These are phyloP conservation scores for Drosophila barbarae DNA, from an alignment of 2,888 invertebrate species.

Conservation along the genomic window DNA sequence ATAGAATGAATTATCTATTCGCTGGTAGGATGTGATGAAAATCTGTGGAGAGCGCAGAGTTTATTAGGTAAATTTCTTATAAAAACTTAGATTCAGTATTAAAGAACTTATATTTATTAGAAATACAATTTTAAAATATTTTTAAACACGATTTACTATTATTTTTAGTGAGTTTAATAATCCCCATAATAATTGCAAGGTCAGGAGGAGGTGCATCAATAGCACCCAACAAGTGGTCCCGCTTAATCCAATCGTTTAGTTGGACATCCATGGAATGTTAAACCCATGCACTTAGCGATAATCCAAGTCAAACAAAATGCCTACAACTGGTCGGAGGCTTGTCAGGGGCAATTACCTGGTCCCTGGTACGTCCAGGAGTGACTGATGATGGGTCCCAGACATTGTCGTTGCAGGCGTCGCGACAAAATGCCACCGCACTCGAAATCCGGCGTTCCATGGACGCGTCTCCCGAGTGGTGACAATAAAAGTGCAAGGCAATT, in stretches of 20 bases:
- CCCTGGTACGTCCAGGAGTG: conserved; percentile 53
- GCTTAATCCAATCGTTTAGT: conserved; percentile 53
- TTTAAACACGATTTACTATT: background rate
- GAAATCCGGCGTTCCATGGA: conserved; percentile 31
- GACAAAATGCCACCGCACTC: conserved; percentile 71
- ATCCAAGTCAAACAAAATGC: conserved; percentile 71
- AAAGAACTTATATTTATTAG: background rate
- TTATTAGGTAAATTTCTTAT: rapidly evolving
- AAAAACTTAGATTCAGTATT: too few species aligned
- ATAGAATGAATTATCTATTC: conserved; percentile 8
- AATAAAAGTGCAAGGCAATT: conserved; percentile 73
- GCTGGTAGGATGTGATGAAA: conserved; percentile 1
- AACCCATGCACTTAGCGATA: conserved; percentile 66
- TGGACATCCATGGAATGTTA: conserved; percentile 58
- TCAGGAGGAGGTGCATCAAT: conserved; percentile 4
- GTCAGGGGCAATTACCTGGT: conserved; percentile 76
- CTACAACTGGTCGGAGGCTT: conserved; percentile 56
- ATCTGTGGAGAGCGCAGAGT: background rate
- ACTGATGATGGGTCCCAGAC: conserved; percentile 45
- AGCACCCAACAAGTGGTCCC: conserved; percentile 33
- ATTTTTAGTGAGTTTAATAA: conserved; percentile 9
- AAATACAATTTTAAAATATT: background rate
- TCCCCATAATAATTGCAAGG: conserved; percentile 30
- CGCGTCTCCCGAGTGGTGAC: conserved; percentile 59
- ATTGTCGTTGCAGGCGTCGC: conserved; percentile 59